These are phyloP conservation scores for Anthopleura xanthogrammica DNA, from an alignment of 92 coral and sea anemone genomes.

Conservation along the genomic window DNA sequence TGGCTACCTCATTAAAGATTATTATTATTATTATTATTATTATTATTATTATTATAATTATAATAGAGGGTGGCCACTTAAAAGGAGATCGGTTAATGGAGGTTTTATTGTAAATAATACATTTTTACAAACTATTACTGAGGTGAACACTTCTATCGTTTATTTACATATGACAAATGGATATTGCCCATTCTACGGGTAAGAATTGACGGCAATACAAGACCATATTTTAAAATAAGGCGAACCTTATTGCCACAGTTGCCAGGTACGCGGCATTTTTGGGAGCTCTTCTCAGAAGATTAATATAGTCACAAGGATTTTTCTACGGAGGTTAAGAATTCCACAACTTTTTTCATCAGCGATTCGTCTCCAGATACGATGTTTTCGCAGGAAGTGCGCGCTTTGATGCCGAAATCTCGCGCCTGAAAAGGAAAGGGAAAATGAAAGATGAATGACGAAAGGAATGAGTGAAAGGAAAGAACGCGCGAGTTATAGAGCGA, in stretches of 20 bases:
- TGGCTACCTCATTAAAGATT: too few species aligned
- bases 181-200: background rate
- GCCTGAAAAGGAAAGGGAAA: conserved; percentile 53
- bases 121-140: too few species aligned
- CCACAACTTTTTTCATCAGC: conserved; percentile 57
- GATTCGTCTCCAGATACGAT: conserved; percentile 82
- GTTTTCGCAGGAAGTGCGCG: conserved; percentile 85
- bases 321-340: conserved; percentile 70
- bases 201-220: too few species aligned
- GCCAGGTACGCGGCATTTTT: background rate
- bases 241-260: too few species aligned
- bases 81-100: too few species aligned
- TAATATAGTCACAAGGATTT: conserved; percentile 13
- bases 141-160: background rate
- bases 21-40: too few species aligned
- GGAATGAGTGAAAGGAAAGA: background rate
- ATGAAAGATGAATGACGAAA: background rate
- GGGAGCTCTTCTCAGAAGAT: background rate
- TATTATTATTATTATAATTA: too few species aligned
- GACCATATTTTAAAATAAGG: too few species aligned
- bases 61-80: too few species aligned
- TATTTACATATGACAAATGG: background rate
- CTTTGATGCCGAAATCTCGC: conserved; percentile 73
- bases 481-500: too few species aligned
- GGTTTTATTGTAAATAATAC: too few species aligned